Base-by-base conservation (phyloP, 2,797 vertebrate species). In the Helicolenus hilgendorfi region DNA sequence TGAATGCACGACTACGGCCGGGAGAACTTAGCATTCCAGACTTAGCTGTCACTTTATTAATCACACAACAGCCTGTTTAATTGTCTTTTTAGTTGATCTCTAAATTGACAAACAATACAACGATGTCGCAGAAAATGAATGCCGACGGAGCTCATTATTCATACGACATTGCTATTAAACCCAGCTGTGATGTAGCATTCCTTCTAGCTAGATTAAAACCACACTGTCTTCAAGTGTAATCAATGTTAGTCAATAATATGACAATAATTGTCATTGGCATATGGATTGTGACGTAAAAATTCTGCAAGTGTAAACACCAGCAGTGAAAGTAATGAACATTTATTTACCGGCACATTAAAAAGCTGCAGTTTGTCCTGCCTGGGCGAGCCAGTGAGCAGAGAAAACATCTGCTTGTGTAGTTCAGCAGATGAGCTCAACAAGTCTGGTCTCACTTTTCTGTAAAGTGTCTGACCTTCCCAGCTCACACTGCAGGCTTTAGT, bases 71-170 rank as follows among this genome's bases (percentile, higher is more conserved):
- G 53, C 29, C 2, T 15, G 36, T 24, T 81, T 56, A 1, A 55
- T 76, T 87, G 36, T 2, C 41, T 72, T 79, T 79, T 73, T 11
- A 80, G 7, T 22, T 7, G 7, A 79, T 70, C 29, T 41, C 20
- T 8, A 27, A 75, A 53, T 36, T 49, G 22, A 45, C 14, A 60
- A 64, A 76, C 73, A 41, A 77, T 79, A 35, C n/a, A 49, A 56
- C 22, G 18, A 1, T 36, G 22, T 18, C 67, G 41, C 64, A 72
- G 59, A 55, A 67, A 74, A 58, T 67, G 11, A 79, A 68, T 31
- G 29, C n/a, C 55, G 18, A 62, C 31, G 24, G 31, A 78, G 14
- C 13, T 69, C 7, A 45, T 41, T 33, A 68, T 75, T 63, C 4
- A 20, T 33, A 11, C 35, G 15, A 11, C 4, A 13, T 9, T 29